Conservation (phyloP, 2,888 invertebrate species). For the Hololepta plana region DNA sequence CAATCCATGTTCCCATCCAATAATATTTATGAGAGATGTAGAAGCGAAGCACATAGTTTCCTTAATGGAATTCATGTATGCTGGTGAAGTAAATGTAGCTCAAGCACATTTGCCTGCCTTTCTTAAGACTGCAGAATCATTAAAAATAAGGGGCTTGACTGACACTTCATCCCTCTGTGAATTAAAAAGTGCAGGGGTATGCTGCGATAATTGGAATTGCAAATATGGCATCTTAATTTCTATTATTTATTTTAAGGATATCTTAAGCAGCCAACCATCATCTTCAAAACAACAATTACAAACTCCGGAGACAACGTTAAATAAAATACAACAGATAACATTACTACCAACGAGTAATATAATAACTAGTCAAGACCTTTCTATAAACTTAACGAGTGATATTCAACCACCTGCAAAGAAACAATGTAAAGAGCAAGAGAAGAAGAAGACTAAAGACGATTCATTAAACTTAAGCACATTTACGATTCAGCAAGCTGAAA, state of each 20-base stretch:
- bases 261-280: slow-evolving; percentile 17
- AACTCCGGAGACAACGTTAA: slow-evolving; percentile 2
- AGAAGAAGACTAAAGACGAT: slow-evolving; percentile 14
- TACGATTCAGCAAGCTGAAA: slow-evolving; percentile 17
- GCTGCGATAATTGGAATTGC: too few relatives aligned
- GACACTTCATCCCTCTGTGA: slow-evolving; percentile 42
- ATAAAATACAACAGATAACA: slow-evolving; percentile 9
- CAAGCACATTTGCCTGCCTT: slow-evolving; percentile 60
- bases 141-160: slow-evolving; percentile 61
- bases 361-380: slow-evolving; percentile 25
- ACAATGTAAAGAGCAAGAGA: slow-evolving; percentile 18
- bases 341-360: slow-evolving; percentile 21
- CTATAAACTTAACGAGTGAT: slow-evolving; percentile 13
- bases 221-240: too few relatives aligned
- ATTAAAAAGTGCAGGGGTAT: slow-evolving; percentile 10
- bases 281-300: slow-evolving; percentile 12
- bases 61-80: slow-evolving; percentile 71
- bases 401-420: slow-evolving; percentile 18
- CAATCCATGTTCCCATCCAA: slow-evolving; percentile 71
- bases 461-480: slow-evolving; percentile 20
- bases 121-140: slow-evolving; percentile 58
- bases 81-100: slow-evolving; percentile 68
- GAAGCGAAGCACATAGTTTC: slow-evolving; percentile 61
- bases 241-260: too few relatives aligned
- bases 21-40: slow-evolving; percentile 72